These are phyloP conservation scores for Chlamydotis undulata DNA, from an alignment of 2,113 vertebrate genomes.

Conservation along the genomic window DNA sequence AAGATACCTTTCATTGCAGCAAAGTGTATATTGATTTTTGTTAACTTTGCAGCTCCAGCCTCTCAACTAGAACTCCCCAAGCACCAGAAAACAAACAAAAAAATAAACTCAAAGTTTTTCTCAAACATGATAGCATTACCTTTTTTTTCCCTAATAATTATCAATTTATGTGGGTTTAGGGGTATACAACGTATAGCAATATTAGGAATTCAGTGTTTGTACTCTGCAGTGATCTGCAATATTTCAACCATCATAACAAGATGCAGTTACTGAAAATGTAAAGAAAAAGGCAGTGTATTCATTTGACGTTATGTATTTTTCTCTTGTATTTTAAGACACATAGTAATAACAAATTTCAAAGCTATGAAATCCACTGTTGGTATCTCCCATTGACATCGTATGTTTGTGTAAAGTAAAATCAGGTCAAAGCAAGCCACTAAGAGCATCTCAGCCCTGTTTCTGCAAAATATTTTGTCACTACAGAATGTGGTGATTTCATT, in stretches of 20 bases:
- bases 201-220: background rate
- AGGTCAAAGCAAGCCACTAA: constrained; percentile 23
- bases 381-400: background rate
- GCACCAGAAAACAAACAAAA: background rate
- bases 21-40: background rate
- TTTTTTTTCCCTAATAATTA: background rate
- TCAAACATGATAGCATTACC: background rate
- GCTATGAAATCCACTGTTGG: background rate
- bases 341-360: background rate
- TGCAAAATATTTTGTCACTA: constrained; percentile 25
- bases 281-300: background rate
- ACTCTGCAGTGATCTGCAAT: background rate
- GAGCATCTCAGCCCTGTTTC: background rate
- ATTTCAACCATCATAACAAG: background rate
- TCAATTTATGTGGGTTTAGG: background rate
- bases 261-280: background rate
- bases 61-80: background rate
- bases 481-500: constrained; percentile 16
- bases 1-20: background rate
- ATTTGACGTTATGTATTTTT: background rate
- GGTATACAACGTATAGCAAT: background rate
- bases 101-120: background rate
- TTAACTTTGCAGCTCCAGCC: background rate
- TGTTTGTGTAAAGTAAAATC: constrained; percentile 18
- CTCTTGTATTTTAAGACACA: background rate